Base-by-base conservation (phyloP, 2,113 vertebrate genomes). In the Dipodomys stephensi region DNA sequence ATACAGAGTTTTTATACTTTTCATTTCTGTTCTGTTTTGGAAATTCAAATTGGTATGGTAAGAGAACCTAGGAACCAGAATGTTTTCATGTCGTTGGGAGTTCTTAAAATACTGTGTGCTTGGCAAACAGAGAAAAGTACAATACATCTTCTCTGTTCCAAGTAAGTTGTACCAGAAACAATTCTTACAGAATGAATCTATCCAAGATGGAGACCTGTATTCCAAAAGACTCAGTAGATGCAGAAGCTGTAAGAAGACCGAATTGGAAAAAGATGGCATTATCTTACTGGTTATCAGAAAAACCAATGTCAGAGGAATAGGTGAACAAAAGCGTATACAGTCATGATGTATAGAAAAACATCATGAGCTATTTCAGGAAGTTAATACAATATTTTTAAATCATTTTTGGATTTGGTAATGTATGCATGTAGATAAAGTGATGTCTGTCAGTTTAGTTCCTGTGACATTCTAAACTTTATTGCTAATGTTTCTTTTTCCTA, bases 81-180 rank as follows among this genome's bases (percentile, higher is more conserved):
- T 19, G 49, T 77, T 88, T 82, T 74, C 65, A 3, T 64, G 86
- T 88, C 35, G 23, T 57, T 20, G 19, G 44, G 20, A 23, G 65
- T 71, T 90, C 71, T 90, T 91, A 77, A 32, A 71, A 67, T 62
- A 69, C 32, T 92, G 20, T 3, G 2, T 76, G 16, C 35, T 89
- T 86, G 62, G 73, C 82, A 94, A 53, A 89, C 27, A 65, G 23
- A 77, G 23, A 35, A 77, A 7, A 91, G 4, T 81, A 62, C 18
- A 81, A 79, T 57, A 76, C n/a, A 39, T 87, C 79, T 88, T 95
- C 65, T 22, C 82, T 95, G 90, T 30, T 71, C 49, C 46, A 65
- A 72, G 9, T 49, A 30, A 79, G 44, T 64, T 73, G 76, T 68
- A 57, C 77, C 82, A 85, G 72, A 62, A 96, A 93, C 84, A 13